phyloP scores from a whole-genome alignment of 2,113 vertebrate species.

The Probosciger aterrimus region DNA sequence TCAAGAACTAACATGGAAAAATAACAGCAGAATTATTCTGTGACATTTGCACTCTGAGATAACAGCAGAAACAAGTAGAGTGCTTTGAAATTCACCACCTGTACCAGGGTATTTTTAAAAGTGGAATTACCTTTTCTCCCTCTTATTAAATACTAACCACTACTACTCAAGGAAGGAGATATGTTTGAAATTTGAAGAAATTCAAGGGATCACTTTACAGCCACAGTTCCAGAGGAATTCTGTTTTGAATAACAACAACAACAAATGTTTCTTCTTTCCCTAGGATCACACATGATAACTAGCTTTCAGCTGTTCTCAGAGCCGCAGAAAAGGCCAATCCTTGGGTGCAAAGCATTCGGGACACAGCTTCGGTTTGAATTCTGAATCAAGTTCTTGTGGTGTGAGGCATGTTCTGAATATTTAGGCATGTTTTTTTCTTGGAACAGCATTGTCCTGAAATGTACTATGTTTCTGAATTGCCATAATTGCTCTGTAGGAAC shows the following conservation, averaged over 20 bases:
- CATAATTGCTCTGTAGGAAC: background rate
- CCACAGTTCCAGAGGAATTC: background rate
- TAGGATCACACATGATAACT: background rate
- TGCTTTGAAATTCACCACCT: slow-evolving; percentile 38
- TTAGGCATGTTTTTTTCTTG: background rate
- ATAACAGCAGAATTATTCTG: slow-evolving; percentile 47
- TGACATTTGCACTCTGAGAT: slow-evolving; percentile 6
- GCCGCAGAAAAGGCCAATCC: background rate
- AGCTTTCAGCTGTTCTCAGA: background rate
- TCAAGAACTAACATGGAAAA: slow-evolving; percentile 6
- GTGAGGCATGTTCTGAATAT: slow-evolving; percentile 13
- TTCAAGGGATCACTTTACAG: background rate
- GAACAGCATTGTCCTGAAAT: background rate
- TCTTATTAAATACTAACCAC: slow-evolving; percentile 6
- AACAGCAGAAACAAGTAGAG: background rate
- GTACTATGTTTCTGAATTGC: background rate
- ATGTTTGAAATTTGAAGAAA: background rate
- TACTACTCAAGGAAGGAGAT: background rate
- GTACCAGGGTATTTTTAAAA: background rate
- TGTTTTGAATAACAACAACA: background rate
- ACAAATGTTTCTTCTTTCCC: background rate
- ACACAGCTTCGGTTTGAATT: background rate
- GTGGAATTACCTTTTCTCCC: background rate
- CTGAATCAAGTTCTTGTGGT: background rate
- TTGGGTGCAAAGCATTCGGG: background rate